phyloP scores from a whole-genome alignment of 2,797 vertebrate genomes.

The Sphaeramia orbicularis region DNA sequence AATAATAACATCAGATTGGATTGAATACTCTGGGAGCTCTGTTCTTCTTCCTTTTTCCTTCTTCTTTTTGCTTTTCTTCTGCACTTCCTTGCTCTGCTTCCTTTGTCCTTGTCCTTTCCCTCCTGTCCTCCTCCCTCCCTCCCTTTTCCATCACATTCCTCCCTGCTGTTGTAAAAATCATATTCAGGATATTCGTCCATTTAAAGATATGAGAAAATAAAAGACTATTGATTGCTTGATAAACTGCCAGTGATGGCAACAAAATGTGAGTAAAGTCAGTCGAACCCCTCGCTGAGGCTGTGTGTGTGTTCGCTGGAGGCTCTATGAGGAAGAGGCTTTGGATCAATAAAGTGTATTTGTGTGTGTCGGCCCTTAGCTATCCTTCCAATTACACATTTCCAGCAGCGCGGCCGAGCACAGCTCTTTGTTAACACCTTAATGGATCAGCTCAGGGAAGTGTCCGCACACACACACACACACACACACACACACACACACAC shows the following conservation, averaged over 20 bases:
- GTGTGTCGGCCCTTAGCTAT: conserved; percentile 86
- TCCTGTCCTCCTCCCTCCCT: background rate
- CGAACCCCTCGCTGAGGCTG: conserved; percentile 65
- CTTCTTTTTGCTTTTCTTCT: background rate
- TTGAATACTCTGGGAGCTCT: background rate
- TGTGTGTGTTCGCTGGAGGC: conserved; percentile 66
- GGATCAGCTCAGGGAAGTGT: conserved; percentile 85
- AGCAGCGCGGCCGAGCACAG: conserved; percentile 82
- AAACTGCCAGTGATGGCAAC: conserved; percentile 73
- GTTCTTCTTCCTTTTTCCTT: background rate
- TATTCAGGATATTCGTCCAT: conserved; percentile 83
- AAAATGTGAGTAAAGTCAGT: conserved; percentile 66
- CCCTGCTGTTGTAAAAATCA: conserved; percentile 79
- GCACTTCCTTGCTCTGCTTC: background rate
- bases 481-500: conserved; percentile 66
- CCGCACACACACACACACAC: conserved; percentile 42
- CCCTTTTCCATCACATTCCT: conserved; percentile 65
- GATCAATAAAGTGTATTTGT: conserved; percentile 86
- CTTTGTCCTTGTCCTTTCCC: background rate
- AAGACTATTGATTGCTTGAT: conserved; percentile 82
- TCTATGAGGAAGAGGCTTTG: conserved; percentile 64
- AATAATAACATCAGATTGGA: no score
- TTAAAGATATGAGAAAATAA: conserved; percentile 83
- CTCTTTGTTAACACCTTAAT: conserved; percentile 88
- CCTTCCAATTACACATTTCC: conserved; percentile 91